A percentile compares a stretch with the other conserved stretches of the same genome.
phyloP scores from a whole-genome alignment of 2,797 vertebrate species.

The Pygocentrus nattereri region DNA sequence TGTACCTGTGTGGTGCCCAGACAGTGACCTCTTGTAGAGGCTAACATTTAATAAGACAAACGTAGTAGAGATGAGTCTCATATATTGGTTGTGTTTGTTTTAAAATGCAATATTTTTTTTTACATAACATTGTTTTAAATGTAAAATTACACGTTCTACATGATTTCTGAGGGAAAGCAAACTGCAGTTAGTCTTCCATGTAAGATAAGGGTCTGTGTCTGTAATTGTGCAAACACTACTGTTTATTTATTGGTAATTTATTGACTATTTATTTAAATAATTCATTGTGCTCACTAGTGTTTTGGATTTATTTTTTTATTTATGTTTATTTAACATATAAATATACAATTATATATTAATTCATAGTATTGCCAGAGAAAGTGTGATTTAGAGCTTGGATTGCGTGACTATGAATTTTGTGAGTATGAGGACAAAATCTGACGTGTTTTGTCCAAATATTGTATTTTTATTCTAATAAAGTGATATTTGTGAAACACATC shows the following conservation, averaged over 20 bases:
- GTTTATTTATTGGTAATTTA: slow-evolving; percentile 57
- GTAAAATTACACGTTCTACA: slow-evolving; percentile 53
- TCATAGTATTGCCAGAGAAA: slow-evolving; percentile 18
- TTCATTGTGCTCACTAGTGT: background rate
- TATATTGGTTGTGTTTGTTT: slow-evolving; percentile 76
- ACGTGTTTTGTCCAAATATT: background rate
- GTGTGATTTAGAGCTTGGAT: slow-evolving; percentile 41
- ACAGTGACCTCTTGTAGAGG: slow-evolving; percentile 61
- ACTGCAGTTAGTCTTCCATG: slow-evolving; percentile 19
- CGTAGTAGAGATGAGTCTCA: slow-evolving; percentile 60
- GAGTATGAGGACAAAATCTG: background rate
- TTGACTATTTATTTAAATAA: slow-evolving; percentile 57
- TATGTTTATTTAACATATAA: slow-evolving; percentile 5
- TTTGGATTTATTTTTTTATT: background rate
- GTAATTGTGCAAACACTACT: slow-evolving; percentile 53
- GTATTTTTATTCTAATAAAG: slow-evolving; percentile 15
- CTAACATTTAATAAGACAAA: slow-evolving; percentile 28
- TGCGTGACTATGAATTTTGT: slow-evolving; percentile 43
- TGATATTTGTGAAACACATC: background rate
- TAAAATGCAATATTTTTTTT: slow-evolving; percentile 73
- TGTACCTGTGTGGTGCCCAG: slow-evolving; percentile 83
- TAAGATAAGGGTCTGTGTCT: slow-evolving; percentile 24
- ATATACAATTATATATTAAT: slow-evolving; percentile 37
- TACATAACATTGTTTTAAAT: slow-evolving; percentile 36
- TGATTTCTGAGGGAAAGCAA: slow-evolving; percentile 36